Evolutionary conservation across 53 echinoderm and acorn worm genomes (phyloP).

Genomic region (Crossaster papposus): DNA sequence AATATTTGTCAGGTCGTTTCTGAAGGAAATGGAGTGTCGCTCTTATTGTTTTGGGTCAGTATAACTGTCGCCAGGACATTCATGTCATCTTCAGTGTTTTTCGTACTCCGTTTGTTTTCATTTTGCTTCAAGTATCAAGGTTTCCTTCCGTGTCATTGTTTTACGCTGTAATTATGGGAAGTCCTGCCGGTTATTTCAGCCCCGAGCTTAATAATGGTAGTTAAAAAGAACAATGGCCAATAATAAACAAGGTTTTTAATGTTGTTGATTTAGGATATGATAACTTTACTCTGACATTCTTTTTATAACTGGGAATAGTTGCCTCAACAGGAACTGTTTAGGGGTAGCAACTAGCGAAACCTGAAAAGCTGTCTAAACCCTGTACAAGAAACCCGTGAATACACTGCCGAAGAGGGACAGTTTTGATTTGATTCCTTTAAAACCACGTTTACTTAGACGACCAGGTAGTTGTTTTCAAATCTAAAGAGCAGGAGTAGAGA

Average conservation of each 20-base stretch:
- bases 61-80: neutral
- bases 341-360: too few relatives aligned
- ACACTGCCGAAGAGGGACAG: too few relatives aligned
- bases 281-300: neutral
- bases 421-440: too few relatives aligned
- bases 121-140: neutral
- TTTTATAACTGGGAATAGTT: neutral
- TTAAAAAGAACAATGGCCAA: neutral
- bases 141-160: neutral
- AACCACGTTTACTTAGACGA: too few relatives aligned
- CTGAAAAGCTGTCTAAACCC: too few relatives aligned
- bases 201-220: too few relatives aligned
- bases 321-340: too few relatives aligned
- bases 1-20: too few relatives aligned
- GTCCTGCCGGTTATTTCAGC: neutral
- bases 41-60: too few relatives aligned
- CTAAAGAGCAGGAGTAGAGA: neutral
- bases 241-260: neutral
- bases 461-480: too few relatives aligned
- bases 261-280: neutral
- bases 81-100: neutral
- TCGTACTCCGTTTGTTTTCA: neutral
- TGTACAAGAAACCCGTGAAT: too few relatives aligned
- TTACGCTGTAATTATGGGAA: neutral
- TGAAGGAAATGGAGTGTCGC: too few relatives aligned